Evolutionary conservation across 1,140 invertebrate genomes (phyloP), one percentile per base, ranked within the genome.

Genomic region (Episyrphus balteatus): DNA sequence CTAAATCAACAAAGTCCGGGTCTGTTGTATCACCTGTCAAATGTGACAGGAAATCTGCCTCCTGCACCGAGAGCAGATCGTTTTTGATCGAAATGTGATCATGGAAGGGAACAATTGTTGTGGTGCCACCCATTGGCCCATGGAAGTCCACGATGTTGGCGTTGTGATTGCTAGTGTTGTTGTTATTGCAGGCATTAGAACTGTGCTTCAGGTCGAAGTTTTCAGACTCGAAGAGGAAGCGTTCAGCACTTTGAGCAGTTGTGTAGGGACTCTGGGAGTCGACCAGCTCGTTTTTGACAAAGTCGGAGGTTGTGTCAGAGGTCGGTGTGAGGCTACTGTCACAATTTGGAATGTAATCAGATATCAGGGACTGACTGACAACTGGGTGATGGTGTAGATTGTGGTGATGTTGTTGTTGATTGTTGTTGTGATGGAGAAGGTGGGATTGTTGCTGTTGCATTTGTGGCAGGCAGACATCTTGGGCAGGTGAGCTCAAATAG

Each of bases 211-310:
- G 13, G 44, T 48, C 11, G 18, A 18, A 17, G 12, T 12, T 42
- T 31, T 12, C 62, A 1, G 51, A 51, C 50, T 67, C 65, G 32
- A 66, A 68, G 13, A 68, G 47, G 30, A 68, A 68, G 3, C 64
- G 52, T 33, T 67, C 61, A 8, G 65, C 65, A 42, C 62, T 66
- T 21, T 66, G 33, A 9, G 57, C 59, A 10, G 59, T 64, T 15
- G 65, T 68, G 13, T 68, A 68, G 19, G 65, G 65, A 41, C 62
- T 62, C 46, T 65, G 62, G 2, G 62, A 58, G 32, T 68, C 65
- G 21, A 61, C 59, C 33, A 67, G 50, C 42, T 68, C 65, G 17
- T 65, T 63, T 44, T 68, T 68, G 0, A 66, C 62, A 26, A 66
- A 67, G 39, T 67, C 64, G n/a, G 55, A 66, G 43, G 53, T 53